Percentiles rank a stretch among this genome's conserved stretches.
These are phyloP conservation scores for Bovichtus diacanthus DNA, from an alignment of 2,797 vertebrate genomes.

Conservation along the genomic window DNA sequence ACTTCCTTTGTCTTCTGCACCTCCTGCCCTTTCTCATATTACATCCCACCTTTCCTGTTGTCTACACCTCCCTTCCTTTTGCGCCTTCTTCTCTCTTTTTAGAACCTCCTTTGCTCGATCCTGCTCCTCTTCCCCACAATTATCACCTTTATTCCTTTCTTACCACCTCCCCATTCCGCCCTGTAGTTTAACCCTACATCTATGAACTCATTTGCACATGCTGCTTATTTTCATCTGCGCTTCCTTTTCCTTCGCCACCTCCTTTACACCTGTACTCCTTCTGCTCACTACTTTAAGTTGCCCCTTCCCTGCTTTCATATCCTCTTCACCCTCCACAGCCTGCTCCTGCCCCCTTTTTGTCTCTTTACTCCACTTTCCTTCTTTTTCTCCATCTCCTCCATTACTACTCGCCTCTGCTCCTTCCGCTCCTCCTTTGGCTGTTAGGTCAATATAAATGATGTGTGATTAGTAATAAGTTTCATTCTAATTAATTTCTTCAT, in stretches of 20 bases:
- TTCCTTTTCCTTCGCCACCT: not conserved
- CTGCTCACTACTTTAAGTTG: not conserved
- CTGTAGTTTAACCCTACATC: no score
- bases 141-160: not conserved
- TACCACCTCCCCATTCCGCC: no score
- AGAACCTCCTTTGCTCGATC: not conserved
- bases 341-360: not conserved
- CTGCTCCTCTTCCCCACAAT: not conserved
- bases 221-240: not conserved
- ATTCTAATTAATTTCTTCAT: slow-evolving; percentile 35
- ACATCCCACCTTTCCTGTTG: no score
- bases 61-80: not conserved
- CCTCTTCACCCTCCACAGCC: slow-evolving; percentile 2
- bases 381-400: not conserved
- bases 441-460: slow-evolving; percentile 37
- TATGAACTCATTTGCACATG: not conserved
- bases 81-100: not conserved
- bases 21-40: not conserved
- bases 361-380: not conserved
- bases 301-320: not conserved
- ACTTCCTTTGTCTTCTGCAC: not conserved
- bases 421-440: slow-evolving; percentile 1
- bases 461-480: slow-evolving; percentile 15
- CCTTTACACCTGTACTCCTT: not conserved
- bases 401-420: not conserved